phyloP scores from a whole-genome alignment of 2,113 vertebrate species.

The Sebastes fasciatus region DNA sequence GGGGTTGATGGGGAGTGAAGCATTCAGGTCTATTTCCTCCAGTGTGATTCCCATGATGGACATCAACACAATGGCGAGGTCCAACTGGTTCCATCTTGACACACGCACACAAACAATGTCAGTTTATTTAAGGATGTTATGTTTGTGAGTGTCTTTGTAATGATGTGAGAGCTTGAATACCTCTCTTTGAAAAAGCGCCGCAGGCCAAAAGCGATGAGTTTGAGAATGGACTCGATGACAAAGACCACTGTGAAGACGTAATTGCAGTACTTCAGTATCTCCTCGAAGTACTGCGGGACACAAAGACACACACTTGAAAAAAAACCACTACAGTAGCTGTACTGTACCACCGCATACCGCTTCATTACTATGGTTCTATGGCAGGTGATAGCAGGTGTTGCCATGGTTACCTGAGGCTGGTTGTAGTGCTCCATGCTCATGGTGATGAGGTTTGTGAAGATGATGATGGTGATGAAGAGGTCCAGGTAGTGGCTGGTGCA shows the following conservation, averaged over 20 bases:
- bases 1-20: conserved; percentile 81
- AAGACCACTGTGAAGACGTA: conserved; percentile 94
- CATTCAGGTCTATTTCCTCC: conserved; percentile 81
- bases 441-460: conserved; percentile 95
- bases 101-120: conserved; percentile 24
- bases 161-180: conserved; percentile 58
- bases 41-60: conserved; percentile 82
- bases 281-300: conserved; percentile 85
- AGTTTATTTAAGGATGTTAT: not conserved
- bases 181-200: conserved; percentile 96
- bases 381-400: conserved; percentile 63
- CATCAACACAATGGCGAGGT: conserved; percentile 80
- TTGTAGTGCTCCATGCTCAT: conserved; percentile 99
- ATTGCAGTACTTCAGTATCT: conserved; percentile 97
- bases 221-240: conserved; percentile 90
- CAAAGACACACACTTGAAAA: conserved; percentile 39
- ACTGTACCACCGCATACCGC: conserved; percentile 37
- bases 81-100: conserved; percentile 81
- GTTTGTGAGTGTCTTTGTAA: conserved; percentile 26
- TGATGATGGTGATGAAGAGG: conserved; percentile 98
- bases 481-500: conserved; percentile 98
- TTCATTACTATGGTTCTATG: conserved; percentile 74
- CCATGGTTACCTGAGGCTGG: conserved; percentile 91
- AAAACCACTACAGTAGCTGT: conserved; percentile 1
- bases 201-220: conserved; percentile 93